A percentile compares a stretch with the other conserved stretches of the same genome.
These are phyloP conservation scores for Cacatua alba DNA, from an alignment of 2,113 vertebrate genomes.

Conservation along the genomic window DNA sequence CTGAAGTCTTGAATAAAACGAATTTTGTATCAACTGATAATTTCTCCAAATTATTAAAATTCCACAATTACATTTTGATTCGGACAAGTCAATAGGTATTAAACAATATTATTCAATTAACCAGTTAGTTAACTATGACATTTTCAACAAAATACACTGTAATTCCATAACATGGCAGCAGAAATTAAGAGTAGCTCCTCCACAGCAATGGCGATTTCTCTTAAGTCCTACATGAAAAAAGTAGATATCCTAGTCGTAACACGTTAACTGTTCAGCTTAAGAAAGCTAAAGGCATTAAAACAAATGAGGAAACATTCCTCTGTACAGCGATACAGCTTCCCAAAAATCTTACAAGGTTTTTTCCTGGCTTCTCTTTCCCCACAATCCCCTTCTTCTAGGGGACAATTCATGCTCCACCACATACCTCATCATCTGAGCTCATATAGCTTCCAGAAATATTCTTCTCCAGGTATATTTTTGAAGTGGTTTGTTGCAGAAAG, in stretches of 20 bases:
- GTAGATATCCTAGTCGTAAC: background rate
- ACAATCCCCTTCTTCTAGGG: background rate
- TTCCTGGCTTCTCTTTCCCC: background rate
- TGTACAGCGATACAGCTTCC: background rate
- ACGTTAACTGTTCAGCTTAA: background rate
- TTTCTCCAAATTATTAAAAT: background rate
- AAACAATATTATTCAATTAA: background rate
- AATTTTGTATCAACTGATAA: background rate
- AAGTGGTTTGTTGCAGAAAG: constrained; percentile 95
- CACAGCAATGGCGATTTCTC: background rate
- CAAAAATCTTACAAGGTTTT: background rate
- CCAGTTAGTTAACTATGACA: background rate
- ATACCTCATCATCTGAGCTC: constrained; percentile 93
- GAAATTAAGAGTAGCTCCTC: background rate
- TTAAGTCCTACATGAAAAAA: background rate
- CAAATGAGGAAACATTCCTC: background rate
- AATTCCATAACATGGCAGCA: background rate
- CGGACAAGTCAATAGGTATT: background rate
- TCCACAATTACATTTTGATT: background rate
- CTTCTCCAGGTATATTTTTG: constrained; percentile 89
- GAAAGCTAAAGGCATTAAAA: background rate
- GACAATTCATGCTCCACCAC: background rate
- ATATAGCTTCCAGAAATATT: constrained; percentile 88
- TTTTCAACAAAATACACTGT: background rate
- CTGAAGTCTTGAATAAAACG: background rate